A percentile compares a stretch with the other conserved stretches of the same genome.
Conservation (phyloP, 2,888 invertebrate species). For the Kuschelorhynchus macadamiae region DNA sequence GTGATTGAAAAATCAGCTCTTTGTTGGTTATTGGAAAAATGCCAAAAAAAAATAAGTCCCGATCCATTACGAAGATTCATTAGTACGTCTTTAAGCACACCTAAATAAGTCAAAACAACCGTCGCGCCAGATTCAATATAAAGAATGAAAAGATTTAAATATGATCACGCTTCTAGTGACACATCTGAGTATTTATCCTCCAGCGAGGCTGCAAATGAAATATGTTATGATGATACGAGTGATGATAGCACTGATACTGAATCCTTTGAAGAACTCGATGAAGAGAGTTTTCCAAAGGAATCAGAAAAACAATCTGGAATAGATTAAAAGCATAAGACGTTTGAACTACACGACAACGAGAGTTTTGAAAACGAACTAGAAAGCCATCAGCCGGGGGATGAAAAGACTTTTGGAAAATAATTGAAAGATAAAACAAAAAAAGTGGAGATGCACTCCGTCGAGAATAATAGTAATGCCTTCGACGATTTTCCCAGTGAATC, state of each 20-base stretch:
- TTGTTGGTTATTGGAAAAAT: constrained; percentile 2
- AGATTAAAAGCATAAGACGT: neutral
- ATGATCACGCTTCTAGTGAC: neutral
- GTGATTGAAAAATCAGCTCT: neutral
- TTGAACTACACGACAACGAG: neutral
- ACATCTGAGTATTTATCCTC: neutral
- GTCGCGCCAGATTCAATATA: neutral
- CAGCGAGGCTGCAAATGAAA: too few species aligned
- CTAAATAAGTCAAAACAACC: neutral
- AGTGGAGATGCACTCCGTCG: neutral
- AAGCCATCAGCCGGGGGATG: neutral
- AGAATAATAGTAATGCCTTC: too few species aligned
- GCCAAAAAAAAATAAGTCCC: neutral
- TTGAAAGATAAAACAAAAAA: neutral
- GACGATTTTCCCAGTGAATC: neutral
- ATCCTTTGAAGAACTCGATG: neutral
- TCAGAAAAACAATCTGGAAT: neutral
- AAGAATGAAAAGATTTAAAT: constrained; percentile 1
- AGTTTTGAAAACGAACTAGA: too few species aligned
- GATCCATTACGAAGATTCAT: neutral
- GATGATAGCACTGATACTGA: neutral
- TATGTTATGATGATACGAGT: too few species aligned
- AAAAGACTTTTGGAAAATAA: neutral
- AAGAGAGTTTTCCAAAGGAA: neutral
- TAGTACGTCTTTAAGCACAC: neutral